These are phyloP conservation scores for Rhabditoides inermis DNA, from an alignment of 2,888 invertebrate species.

Conservation along the genomic window DNA sequence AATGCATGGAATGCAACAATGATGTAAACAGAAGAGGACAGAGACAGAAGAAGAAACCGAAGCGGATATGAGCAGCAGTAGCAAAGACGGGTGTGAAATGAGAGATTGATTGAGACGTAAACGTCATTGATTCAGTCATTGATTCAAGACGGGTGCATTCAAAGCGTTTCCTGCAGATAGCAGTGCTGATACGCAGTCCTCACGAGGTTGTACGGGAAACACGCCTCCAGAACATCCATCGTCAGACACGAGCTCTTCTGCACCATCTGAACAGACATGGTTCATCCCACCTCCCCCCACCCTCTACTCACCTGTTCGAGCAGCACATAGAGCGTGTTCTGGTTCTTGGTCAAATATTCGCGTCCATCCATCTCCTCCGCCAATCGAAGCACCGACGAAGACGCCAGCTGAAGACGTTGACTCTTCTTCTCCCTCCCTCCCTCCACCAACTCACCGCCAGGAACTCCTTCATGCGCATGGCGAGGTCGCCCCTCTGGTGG, in stretches of 20 bases:
- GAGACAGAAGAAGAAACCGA: not conserved
- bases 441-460: slow-evolving; percentile 58
- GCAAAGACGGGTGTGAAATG: not conserved
- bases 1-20: too few relatives aligned
- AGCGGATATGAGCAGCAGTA: not conserved
- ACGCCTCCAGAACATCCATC: slow-evolving; percentile 95
- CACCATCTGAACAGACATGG: slow-evolving; percentile 66
- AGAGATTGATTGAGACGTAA: not conserved
- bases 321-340: slow-evolving; percentile 82
- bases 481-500: slow-evolving; percentile 88
- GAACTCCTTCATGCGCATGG: slow-evolving; percentile 93
- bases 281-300: not conserved
- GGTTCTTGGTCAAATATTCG: slow-evolving; percentile 86
- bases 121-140: not conserved
- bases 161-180: slow-evolving; percentile 22
- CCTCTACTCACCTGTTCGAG: slow-evolving; percentile 63
- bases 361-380: slow-evolving; percentile 81
- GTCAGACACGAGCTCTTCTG: slow-evolving; percentile 95
- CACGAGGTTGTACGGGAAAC: slow-evolving; percentile 94
- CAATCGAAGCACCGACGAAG: slow-evolving; percentile 82
- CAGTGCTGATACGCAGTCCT: slow-evolving; percentile 82
- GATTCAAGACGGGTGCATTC: not conserved
- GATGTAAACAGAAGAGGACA: not conserved
- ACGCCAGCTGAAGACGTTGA: slow-evolving; percentile 66
- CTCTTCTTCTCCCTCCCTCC: not conserved